These are phyloP conservation scores for Drosophila yooni DNA, from an alignment of 2,888 invertebrate genomes.

Conservation along the genomic window DNA sequence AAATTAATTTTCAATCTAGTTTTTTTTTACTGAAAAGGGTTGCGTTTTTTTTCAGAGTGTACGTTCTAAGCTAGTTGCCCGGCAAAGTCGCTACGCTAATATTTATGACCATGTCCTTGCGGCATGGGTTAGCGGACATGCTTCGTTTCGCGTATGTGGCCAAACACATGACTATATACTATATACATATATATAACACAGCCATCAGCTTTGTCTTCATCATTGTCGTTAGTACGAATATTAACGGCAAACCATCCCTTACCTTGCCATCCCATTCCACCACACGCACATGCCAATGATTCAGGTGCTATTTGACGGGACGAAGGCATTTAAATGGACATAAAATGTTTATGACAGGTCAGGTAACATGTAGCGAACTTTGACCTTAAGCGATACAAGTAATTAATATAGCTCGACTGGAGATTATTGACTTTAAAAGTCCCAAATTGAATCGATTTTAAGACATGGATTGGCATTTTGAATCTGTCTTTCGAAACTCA, in stretches of 20 bases:
- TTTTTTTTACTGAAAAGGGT: neutral
- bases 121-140: conserved; percentile 45
- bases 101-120: conserved; percentile 61
- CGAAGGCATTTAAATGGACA: conserved; percentile 4
- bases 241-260: conserved; percentile 27
- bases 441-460: neutral
- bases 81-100: conserved; percentile 49
- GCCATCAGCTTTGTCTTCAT: conserved; percentile 44
- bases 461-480: neutral
- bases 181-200: conserved; percentile 5
- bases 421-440: neutral
- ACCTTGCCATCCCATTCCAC: too few relatives aligned
- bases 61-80: conserved; percentile 3
- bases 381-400: conserved; percentile 4
- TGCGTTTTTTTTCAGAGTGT: neutral
- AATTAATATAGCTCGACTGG: neutral
- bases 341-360: conserved; percentile 2
- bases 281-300: conserved; percentile 33
- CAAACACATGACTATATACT: neutral
- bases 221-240: conserved; percentile 42
- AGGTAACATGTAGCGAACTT: neutral
- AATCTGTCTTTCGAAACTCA: neutral
- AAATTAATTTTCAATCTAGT: too few relatives aligned
- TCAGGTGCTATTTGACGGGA: conserved; percentile 30
- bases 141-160: conserved; percentile 19